Base-by-base conservation (phyloP, 1,140 invertebrate genomes). In the Bombus fervidus region DNA sequence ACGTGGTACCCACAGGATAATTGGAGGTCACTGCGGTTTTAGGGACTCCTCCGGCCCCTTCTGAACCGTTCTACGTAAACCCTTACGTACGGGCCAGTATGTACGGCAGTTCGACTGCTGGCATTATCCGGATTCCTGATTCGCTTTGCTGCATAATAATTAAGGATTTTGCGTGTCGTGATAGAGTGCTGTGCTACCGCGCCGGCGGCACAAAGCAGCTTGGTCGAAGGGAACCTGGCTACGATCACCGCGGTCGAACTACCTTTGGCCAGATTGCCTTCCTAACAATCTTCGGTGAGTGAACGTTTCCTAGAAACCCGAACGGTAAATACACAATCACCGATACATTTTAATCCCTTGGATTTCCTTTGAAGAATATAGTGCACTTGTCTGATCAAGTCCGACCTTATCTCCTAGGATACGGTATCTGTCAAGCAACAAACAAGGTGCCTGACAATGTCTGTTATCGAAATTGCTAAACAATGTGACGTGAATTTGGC, bases 1-100 rank as follows among this genome's bases (percentile, higher is more conserved):
- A 92, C 91, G 91, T 89, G 92, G 89, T 88, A 92, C 80, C 91
- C 92, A 53, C 87, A 91, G 88, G 91, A 92, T 92, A 93, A 91
- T 93, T 92, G 91, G 90, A 92, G 90, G 87, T 92, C 88, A 89
- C 77, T 93, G 92, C 79, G 91, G 91, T 93, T 92, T 91, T 86
- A 89, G 91, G 85, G 81, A 89, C 88, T 92, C 88, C 87, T 91
- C 80, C 57, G 71, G 69, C 74, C 83, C 83, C 86, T 83, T 81
- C 62, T 39, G 80, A 64, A 85, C 71, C 71, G 64, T 87, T 81
- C 87, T 64, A 64, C 71, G 75, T 82, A 83, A 87, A 84, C 82
- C 84, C 66, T 84, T 86, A 89, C 91, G 80, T 90, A 87, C 80
- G 69, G 74, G 79, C 83, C 74, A 77, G 64, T 81, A 76, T 77